Conservation (phyloP, 2,888 invertebrate genomes). For the Pantelozetes paolii region DNA sequence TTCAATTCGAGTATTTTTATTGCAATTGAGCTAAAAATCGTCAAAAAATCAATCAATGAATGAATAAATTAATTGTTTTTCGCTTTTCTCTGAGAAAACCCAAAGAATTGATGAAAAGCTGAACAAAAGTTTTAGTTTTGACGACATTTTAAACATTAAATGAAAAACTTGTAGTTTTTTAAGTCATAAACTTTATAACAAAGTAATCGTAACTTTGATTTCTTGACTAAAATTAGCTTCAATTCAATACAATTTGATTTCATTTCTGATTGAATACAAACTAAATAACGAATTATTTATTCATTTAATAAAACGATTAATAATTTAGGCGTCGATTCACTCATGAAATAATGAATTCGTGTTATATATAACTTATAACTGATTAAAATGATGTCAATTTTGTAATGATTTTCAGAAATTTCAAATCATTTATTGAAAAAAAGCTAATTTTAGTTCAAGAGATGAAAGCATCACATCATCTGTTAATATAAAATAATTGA, state of each 20-base stretch:
- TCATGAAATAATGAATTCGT: not conserved
- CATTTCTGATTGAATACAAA: not conserved
- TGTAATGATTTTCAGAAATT: not conserved
- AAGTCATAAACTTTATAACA: slow-evolving; percentile 5
- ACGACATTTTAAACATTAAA: not conserved
- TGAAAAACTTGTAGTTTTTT: not conserved
- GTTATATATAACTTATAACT: not conserved
- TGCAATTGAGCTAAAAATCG: slow-evolving; percentile 27
- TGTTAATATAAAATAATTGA: not conserved
- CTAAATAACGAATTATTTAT: not conserved
- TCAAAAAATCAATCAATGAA: not conserved
- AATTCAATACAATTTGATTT: not conserved
- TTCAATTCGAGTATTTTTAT: slow-evolving; percentile 22
- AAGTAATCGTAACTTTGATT: slow-evolving; percentile 3
- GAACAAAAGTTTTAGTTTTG: not conserved
- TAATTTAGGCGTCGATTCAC: not conserved
- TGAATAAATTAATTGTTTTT: not conserved
- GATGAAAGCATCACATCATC: slow-evolving; percentile 10
- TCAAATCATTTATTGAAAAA: not conserved
- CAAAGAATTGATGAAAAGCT: not conserved
- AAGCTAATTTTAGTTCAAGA: not conserved
- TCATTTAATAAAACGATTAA: not conserved
- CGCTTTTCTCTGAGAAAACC: not conserved
- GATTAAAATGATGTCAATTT: not conserved
- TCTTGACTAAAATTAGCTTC: not conserved